A percentile compares a stretch with the other conserved stretches of the same genome.
Conservation (phyloP, 2,797 vertebrate genomes). For the Syncerus caffer region DNA sequence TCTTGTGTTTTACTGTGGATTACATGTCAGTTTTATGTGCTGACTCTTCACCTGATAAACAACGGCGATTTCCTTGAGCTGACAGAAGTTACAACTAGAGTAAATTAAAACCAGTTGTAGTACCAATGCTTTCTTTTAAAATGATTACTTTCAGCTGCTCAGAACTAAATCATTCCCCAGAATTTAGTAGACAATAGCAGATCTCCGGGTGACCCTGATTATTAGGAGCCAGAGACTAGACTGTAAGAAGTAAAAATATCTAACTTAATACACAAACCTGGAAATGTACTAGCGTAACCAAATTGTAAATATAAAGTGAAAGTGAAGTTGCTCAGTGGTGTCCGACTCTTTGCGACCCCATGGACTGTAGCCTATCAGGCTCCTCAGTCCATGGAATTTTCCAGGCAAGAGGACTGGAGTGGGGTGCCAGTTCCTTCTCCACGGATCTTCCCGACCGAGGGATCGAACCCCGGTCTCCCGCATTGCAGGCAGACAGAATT, state of each 20-base stretch:
- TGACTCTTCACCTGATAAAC: neutral
- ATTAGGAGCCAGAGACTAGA: neutral
- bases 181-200: neutral
- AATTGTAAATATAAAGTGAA: neutral
- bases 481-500: neutral
- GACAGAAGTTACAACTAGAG: neutral
- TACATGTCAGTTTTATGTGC: neutral
- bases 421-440: no score
- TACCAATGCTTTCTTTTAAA: neutral
- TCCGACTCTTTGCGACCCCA: no score
- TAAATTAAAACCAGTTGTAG: neutral
- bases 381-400: no score
- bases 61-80: neutral
- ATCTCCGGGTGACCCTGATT: neutral
- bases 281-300: neutral
- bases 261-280: neutral
- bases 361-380: no score
- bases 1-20: neutral
- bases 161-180: neutral
- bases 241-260: neutral
- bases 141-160: neutral
- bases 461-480: no score
- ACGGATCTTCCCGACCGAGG: no score
- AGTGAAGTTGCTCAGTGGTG: no score
- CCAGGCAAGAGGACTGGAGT: no score